Base-by-base conservation (phyloP, 1,140 invertebrate genomes). In the Solenopsis fugax region DNA sequence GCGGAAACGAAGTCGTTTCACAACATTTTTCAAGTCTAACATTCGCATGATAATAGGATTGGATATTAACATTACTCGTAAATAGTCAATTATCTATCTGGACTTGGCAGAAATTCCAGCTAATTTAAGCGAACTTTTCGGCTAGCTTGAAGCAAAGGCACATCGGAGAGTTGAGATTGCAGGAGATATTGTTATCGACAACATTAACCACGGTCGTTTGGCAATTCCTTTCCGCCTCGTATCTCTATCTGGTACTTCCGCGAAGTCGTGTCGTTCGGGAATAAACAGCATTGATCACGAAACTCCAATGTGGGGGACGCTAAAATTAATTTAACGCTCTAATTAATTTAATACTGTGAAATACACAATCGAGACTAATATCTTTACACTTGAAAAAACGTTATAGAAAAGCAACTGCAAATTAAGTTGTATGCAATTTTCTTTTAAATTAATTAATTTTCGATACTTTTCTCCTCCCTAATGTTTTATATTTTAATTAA, bases 81-180 rank as follows among this genome's bases (percentile, higher is more conserved):
- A 92, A 89, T 90, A 90, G 54, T 62, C 86, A 88, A 92, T 92
- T 90, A 90, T 75, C 78, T 78, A 64, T 62, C 67, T 48, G 18
- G 16, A 58, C n/a, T 84, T 56, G 54, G 18, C 34, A 50, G 60
- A 76, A 76, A 64, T 73, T 82, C 52, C 21, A 9, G 18, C 7
- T 89, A 64, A 80, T 80, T 69, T 48, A 85, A 50, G 21, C 41
- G 3, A 85, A 85, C 82, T 85, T 85, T 85, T 78, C 82, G 73
- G 9, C 56, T 18, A 16, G n/a, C 73, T 10, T 65, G 65, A 45
- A 48, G 81, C 29, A 50, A 24, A 56, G 13, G 71, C 9, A 76
- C 10, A 48, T 18, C 12, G 29, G 9, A 45, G 5, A 45, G 5
- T 54, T 13, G 21, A 86, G 10, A 72, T 58, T 58, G 52, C 73